Percentiles rank a stretch among this genome's conserved stretches.
These are phyloP conservation scores for Acrobasis suavella DNA, from an alignment of 2,888 invertebrate species.

Conservation along the genomic window DNA sequence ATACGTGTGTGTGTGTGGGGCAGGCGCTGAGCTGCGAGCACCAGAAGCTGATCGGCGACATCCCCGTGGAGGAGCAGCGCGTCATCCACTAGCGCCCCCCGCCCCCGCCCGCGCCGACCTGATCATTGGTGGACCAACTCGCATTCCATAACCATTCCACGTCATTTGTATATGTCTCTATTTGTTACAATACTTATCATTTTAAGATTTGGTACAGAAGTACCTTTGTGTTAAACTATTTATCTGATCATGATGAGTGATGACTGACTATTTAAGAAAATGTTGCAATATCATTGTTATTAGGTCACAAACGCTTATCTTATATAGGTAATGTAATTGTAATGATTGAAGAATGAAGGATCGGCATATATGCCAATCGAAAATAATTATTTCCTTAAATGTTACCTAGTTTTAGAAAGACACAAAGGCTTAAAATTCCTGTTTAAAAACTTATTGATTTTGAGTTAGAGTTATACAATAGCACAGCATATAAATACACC, in stretches of 20 bases:
- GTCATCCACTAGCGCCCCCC: slow-evolving; percentile 56
- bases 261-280: neutral
- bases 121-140: neutral
- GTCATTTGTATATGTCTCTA: neutral
- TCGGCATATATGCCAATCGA: too few relatives aligned
- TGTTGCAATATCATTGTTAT: neutral
- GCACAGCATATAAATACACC: neutral
- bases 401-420: too few relatives aligned
- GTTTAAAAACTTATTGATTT: too few relatives aligned
- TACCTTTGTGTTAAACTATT: neutral
- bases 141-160: slow-evolving; percentile 15
- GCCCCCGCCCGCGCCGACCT: slow-evolving; percentile 17
- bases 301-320: too few relatives aligned
- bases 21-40: slow-evolving; percentile 93
- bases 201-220: neutral
- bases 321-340: too few relatives aligned
- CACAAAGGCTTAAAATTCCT: too few relatives aligned
- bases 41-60: slow-evolving; percentile 87
- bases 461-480: neutral
- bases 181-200: neutral
- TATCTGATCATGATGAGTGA: neutral
- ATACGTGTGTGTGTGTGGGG: slow-evolving; percentile 46
- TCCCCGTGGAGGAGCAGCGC: slow-evolving; percentile 60
- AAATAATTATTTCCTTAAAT: too few relatives aligned
- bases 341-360: too few relatives aligned